phyloP scores from a whole-genome alignment of 1,140 invertebrate genomes.

The Portunus trituberculatus region DNA sequence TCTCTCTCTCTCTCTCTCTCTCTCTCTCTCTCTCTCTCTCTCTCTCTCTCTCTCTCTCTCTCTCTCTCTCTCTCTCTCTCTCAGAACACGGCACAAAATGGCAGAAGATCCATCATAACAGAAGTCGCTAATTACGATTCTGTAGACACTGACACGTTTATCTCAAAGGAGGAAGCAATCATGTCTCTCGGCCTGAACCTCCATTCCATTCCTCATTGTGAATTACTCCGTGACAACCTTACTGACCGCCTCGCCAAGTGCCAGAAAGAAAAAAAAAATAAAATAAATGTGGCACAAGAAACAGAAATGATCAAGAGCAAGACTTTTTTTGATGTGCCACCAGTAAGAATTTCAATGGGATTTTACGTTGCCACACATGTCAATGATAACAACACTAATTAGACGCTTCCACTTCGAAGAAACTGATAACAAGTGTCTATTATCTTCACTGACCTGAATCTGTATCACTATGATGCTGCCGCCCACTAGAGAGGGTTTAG shows the following conservation, averaged over 20 bases:
- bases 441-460: constrained; percentile 2
- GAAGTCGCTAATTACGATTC: too few species aligned
- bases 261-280: too few species aligned
- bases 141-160: too few species aligned
- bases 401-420: constrained; percentile 20
- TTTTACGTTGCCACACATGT: neutral
- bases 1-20: constrained; percentile 15
- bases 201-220: too few species aligned
- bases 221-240: too few species aligned
- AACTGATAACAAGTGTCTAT: constrained; percentile 8
- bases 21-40: constrained; percentile 53
- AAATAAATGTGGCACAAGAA: too few species aligned
- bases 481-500: neutral
- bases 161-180: too few species aligned
- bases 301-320: too few species aligned
- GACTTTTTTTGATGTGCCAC: neutral
- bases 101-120: too few species aligned
- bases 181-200: too few species aligned
- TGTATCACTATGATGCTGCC: neutral
- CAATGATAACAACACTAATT: neutral
- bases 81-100: too few species aligned
- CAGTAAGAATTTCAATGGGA: neutral
- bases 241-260: too few species aligned
- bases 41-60: constrained; percentile 39
- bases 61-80: constrained; percentile 48